These are phyloP conservation scores for Scolanthus callimorphus DNA, from an alignment of 92 coral and sea anemone genomes.

Conservation along the genomic window DNA sequence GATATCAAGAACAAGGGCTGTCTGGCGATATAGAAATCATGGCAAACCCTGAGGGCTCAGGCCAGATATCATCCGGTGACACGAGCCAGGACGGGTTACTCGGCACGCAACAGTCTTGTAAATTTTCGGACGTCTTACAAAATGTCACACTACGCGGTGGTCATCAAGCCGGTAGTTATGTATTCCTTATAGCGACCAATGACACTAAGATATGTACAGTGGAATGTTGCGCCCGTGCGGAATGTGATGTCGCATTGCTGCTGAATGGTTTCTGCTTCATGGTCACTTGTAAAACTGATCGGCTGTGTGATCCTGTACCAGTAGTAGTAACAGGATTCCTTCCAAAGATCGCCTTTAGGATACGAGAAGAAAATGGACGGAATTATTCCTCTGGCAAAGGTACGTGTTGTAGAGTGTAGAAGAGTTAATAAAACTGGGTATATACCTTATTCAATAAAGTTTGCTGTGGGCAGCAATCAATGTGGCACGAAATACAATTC, in stretches of 20 bases:
- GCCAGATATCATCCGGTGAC: no score
- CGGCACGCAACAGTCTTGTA: neutral
- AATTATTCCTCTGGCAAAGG: no score
- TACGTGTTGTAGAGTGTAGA: no score
- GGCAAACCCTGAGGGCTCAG: no score
- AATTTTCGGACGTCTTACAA: slow-evolving; percentile 46
- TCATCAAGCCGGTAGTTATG: slow-evolving; percentile 67
- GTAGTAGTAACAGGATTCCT: slow-evolving; percentile 39
- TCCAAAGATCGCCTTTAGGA: slow-evolving; percentile 51
- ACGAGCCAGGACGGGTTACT: no score
- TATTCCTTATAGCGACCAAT: slow-evolving; percentile 40
- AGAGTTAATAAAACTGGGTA: no score
- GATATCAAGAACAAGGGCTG: no score
- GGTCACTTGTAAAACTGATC: slow-evolving; percentile 63
- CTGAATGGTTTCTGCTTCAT: slow-evolving; percentile 68
- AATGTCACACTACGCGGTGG: slow-evolving; percentile 79
- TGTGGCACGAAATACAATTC: no score
- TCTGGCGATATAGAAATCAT: no score
- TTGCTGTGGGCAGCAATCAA: no score
- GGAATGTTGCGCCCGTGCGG: slow-evolving; percentile 64
- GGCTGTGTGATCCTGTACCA: slow-evolving; percentile 57
- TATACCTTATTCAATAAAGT: no score
- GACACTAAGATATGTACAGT: slow-evolving; percentile 58
- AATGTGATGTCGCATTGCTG: slow-evolving; percentile 89
- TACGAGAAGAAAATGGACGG: neutral